Evolutionary conservation across 1,140 invertebrate genomes (phyloP), one percentile per base, ranked within the genome.

Genomic region (Oedothorax gibbosus): DNA sequence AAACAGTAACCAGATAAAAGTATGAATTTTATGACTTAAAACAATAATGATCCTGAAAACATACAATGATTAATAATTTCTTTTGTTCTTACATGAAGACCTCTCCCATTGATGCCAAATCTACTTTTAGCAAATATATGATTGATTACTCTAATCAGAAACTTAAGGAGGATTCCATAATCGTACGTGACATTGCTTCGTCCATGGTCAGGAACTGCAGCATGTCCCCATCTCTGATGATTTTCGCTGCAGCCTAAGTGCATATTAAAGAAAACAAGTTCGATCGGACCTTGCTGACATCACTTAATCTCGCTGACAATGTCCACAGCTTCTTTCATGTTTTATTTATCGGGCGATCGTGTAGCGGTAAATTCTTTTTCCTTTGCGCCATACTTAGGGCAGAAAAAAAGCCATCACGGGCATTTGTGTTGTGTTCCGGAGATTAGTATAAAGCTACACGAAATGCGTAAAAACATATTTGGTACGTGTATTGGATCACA

Each of bases 241-340:
- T 71, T 71, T 51, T 54, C 21, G 18, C 53, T 57, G 56, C 60
- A 50, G 14, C 60, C 21, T 65, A 77, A 64, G 57, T 64, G 75
- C 56, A 51, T 77, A 77, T 62, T 77, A 77, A 75, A 65, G 60
- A 54, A 57, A 50, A 77, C 11, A 57, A 77, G 60, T 60, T 65
- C 53, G 75, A 57, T 49, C 49, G 11, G 65, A 12, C 75, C 21
- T 35, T 35, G 35, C 15, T 65, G 75, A 65, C 75, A 77, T 50
- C 75, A 65, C 75, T 77, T 77, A 77, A 77, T 77, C 75, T 77
- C 60, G 65, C 62, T 77, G 75, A 77, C 75, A 77, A 77, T 65
- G 75, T 77, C 75, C 75, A 65, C 60, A 7, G 60, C 18, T n/a
- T 65, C 75, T 49, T 77, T 14, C 56, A 77, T 77, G 75, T 77